Evolutionary conservation across 2,113 vertebrate species (phyloP).

Genomic region (Plectropomus leopardus): DNA sequence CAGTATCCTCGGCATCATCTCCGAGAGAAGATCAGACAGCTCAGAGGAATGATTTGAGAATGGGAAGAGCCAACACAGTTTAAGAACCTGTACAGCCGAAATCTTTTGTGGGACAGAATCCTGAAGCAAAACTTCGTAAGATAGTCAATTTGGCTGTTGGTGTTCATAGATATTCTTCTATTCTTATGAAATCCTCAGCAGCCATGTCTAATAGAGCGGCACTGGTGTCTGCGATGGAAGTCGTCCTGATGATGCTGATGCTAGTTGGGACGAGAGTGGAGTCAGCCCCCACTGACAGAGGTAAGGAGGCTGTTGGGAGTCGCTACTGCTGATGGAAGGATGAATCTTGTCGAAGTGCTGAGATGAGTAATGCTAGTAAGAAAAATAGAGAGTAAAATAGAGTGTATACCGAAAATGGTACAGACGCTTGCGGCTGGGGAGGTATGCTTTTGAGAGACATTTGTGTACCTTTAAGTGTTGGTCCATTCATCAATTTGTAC

Average conservation of each 20-base stretch:
- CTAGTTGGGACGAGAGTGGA: conserved; percentile 21
- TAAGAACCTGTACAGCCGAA: neutral
- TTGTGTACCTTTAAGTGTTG: no score
- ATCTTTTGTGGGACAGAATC: neutral
- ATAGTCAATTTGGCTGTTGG: neutral
- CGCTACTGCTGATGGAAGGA: no score
- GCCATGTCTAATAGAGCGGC: conserved; percentile 39
- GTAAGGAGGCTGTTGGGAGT: conserved; percentile 30
- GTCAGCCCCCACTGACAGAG: conserved; percentile 57
- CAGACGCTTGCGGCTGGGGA: no score
- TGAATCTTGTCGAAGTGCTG: no score
- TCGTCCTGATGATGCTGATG: conserved; percentile 32
- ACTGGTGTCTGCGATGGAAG: conserved; percentile 8
- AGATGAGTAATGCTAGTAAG: no score
- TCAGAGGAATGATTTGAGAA: neutral
- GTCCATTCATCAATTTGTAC: no score
- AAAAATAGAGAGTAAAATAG: no score
- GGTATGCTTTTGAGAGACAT: no score
- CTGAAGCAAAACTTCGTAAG: neutral
- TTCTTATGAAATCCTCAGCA: neutral
- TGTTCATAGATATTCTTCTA: neutral
- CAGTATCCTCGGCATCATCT: neutral
- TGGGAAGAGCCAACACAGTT: neutral
- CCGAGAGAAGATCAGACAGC: neutral
- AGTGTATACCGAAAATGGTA: no score